Evolutionary conservation across 2,797 vertebrate species (phyloP), one percentile per base, ranked within the genome.

Genomic region (Notolabrus celidotus): DNA sequence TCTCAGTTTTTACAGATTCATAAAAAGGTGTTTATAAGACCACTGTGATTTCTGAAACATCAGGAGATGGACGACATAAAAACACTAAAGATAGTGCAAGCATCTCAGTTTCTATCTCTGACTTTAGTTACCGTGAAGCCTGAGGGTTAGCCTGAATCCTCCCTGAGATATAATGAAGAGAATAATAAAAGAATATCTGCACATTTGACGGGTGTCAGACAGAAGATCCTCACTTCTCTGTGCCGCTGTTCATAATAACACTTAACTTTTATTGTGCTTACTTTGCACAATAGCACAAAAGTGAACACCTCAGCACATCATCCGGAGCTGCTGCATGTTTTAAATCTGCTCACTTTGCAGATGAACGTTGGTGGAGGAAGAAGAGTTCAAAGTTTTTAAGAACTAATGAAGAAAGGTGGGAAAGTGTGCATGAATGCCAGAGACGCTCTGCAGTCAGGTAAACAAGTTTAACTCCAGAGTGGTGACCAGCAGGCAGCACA

Each of bases 281-380:
- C 22, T 17, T 16, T 20, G n/a, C 20, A 51, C 22, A 61, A 19
- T 27, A 16, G 20, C 45, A 36, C 20, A 12, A 2, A 47, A 15
- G 14, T 36, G 15, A 38, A 17, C 38, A 19, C 55, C 42, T 59
- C 39, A 52, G 47, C 31, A 58, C 36, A 57, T 58, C 47, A 39
- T 4, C 10, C 23, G 10, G 42, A 50, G 14, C 34, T 33, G 19
- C 27, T 25, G 12, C 7, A 42, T 16, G 17, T 20, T 43, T 34
- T 23, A 17, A 56, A 10, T 33, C 34, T 38, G 34, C 14, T n/a
- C 51, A 58, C 27, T 25, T 17, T 69, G 25, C 27, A 25, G 38
- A 34, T 23, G 23, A 7, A 46, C 19, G 20, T 36, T 16, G 43
- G 58, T 25, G 19, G 53, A 11, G 39, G 49, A 29, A 34, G 1